Base-by-base conservation (phyloP, 2,888 invertebrate genomes). In the Halictus ligatus region DNA sequence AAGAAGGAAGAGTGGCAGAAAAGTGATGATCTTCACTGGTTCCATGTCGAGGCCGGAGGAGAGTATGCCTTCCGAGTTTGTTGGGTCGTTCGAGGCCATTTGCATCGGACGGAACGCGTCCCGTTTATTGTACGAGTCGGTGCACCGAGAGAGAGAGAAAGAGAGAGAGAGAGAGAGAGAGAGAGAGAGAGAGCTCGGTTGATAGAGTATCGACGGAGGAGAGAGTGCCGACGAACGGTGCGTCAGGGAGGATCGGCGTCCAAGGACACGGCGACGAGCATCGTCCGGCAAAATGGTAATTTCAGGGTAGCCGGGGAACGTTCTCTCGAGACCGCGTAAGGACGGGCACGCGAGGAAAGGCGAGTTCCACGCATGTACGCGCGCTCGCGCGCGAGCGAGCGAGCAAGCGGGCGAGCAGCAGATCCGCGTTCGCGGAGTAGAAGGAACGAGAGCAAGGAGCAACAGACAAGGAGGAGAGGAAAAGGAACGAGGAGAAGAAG, bases 331-430 rank as follows among this genome's bases (percentile, higher is more conserved):
- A 69, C 18, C 35, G n/a, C 60, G 43, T 69, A 69, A 69, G 73
- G 81, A 83, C 74, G 78, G 85, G 83, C 84, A 77, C 89, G 88
- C 90, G 88, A 90, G 87, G 80, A 81, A 80, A 81, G 84, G 58
- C 84, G 82, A 81, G 89, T 79, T 88, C 78, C 83, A 85, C 83
- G 85, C 77, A 35, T 69, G 73, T 83, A 85, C 64, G 73, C 54
- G 60, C 48, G 73, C 60, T 25, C 50, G 50, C 50, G 50, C 35
- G 35, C 35, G 35, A 1, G 35, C 35, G 35, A 1, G 35, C 3
- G 35, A 35, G 3, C 35, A 4, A 35, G 3, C 35, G 35, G 4
- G 35, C 29, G 60, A 64, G 13, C 60, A 64, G 60, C 60, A 29
- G 60, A 64, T 29, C 60, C 60, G 60, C 60, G 60, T 29, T 64